Percentiles rank a stretch among this genome's conserved stretches.
These are phyloP conservation scores for Echinometra lucunter DNA, from an alignment of 53 echinoderm and acorn worm genomes.

Conservation along the genomic window DNA sequence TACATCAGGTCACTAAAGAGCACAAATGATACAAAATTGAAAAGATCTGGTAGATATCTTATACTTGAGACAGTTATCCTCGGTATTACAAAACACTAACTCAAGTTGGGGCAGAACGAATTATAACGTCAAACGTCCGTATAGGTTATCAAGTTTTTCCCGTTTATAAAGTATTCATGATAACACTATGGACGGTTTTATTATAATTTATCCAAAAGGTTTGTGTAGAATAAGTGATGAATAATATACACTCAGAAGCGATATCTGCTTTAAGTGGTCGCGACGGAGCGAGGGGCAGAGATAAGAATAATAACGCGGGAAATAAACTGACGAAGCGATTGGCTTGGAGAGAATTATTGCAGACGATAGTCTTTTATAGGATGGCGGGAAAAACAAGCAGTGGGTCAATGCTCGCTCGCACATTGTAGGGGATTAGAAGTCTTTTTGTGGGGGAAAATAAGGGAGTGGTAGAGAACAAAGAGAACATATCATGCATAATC, in stretches of 20 bases:
- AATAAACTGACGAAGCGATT: neutral
- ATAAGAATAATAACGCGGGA: neutral
- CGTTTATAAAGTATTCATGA: neutral
- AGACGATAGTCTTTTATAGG: neutral
- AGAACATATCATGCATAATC: neutral
- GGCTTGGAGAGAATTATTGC: neutral
- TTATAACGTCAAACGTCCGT: too few species aligned
- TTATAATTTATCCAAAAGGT: neutral
- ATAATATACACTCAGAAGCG: neutral
- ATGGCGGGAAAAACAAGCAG: conserved; percentile 32
- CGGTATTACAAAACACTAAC: too few species aligned
- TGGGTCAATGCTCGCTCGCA: neutral
- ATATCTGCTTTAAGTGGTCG: conserved; percentile 5
- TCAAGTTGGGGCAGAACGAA: too few species aligned
- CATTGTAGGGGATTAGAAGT: neutral
- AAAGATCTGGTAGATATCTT: too few species aligned
- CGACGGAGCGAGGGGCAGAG: neutral
- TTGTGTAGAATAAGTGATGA: neutral
- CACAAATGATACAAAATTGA: too few species aligned
- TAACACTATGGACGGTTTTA: neutral
- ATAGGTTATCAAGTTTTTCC: neutral
- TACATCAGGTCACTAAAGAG: too few species aligned
- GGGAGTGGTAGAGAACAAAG: neutral
- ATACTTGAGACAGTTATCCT: too few species aligned
- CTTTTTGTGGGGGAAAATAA: neutral